Evolutionary conservation across 2,888 invertebrate genomes (phyloP).

Genomic region (Drosophila aldrichi): DNA sequence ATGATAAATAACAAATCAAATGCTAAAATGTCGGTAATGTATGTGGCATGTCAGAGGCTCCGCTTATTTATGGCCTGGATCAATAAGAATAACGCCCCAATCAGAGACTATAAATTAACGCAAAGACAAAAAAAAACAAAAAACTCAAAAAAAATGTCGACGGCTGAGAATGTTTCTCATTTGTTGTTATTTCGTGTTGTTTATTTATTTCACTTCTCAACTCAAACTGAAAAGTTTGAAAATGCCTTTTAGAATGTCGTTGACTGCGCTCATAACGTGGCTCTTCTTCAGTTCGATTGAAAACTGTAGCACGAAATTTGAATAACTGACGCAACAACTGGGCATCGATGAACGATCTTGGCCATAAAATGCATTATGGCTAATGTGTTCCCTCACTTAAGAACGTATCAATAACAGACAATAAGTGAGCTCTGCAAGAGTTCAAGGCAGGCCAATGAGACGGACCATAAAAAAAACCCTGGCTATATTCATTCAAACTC

Average conservation of each 20-base stretch:
- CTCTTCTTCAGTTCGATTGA: slow-evolving; percentile 8
- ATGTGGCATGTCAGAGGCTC: slow-evolving; percentile 80
- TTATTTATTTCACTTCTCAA: slow-evolving; percentile 36
- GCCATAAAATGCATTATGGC: slow-evolving; percentile 20
- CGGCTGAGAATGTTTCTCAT: slow-evolving; percentile 67
- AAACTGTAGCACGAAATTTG: slow-evolving; percentile 38
- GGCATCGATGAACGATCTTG: neutral
- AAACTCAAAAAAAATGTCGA: slow-evolving; percentile 66
- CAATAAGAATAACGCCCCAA: slow-evolving; percentile 83
- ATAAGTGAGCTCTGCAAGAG: neutral
- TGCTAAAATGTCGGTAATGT: slow-evolving; percentile 83
- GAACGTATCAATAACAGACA: neutral
- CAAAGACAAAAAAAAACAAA: slow-evolving; percentile 72
- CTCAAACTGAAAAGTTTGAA: slow-evolving; percentile 35
- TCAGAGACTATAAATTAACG: slow-evolving; percentile 82
- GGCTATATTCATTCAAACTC: neutral
- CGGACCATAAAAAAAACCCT: neutral
- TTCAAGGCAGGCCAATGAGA: slow-evolving; percentile 3
- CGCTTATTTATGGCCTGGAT: slow-evolving; percentile 81
- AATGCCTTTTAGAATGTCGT: slow-evolving; percentile 50
- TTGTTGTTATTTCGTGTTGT: slow-evolving; percentile 26
- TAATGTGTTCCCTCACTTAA: slow-evolving; percentile 8
- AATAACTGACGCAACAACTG: slow-evolving; percentile 4
- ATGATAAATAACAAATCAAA: slow-evolving; percentile 82
- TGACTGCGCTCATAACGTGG: slow-evolving; percentile 37